These are phyloP conservation scores for Leucophenga montana DNA, from an alignment of 2,888 invertebrate species.

Conservation along the genomic window DNA sequence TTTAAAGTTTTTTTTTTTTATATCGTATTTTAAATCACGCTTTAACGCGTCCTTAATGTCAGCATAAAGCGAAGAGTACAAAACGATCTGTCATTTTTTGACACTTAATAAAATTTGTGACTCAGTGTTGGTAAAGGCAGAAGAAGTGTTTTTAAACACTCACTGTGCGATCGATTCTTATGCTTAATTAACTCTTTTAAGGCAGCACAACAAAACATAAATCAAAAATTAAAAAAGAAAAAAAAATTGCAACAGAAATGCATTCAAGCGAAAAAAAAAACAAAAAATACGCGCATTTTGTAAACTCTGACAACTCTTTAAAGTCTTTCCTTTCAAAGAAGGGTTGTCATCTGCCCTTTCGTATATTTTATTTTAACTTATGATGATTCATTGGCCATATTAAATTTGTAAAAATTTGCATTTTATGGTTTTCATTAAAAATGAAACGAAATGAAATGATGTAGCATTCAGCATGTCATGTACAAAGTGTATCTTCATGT, in stretches of 20 bases:
- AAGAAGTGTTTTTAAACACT: background rate
- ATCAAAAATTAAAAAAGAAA: conserved; percentile 45
- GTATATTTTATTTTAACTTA: background rate
- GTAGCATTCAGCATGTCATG: background rate
- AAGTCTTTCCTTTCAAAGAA: background rate
- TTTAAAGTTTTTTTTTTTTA: background rate
- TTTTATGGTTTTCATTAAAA: conserved; percentile 22
- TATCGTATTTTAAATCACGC: background rate
- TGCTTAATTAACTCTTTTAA: conserved; percentile 25
- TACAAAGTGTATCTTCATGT: background rate
- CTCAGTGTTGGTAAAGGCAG: background rate
- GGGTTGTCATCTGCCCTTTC: too few species aligned
- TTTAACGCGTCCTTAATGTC: conserved; percentile 21
- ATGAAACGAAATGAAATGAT: conserved; percentile 8
- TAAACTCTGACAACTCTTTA: too few species aligned
- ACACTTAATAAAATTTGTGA: conserved; percentile 51
- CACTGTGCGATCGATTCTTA: conserved; percentile 2
- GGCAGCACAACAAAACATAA: conserved; percentile 44
- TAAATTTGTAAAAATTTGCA: conserved; percentile 27
- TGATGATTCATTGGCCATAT: conserved; percentile 20
- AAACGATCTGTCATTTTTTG: conserved; percentile 60
- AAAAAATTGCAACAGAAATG: conserved; percentile 14
- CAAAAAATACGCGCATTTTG: too few species aligned
- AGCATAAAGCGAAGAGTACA: conserved; percentile 19
- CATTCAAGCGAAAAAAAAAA: conserved; percentile 15